Evolutionary conservation across 2,797 vertebrate species (phyloP).

Genomic region (Melanotaenia pygmaea): DNA sequence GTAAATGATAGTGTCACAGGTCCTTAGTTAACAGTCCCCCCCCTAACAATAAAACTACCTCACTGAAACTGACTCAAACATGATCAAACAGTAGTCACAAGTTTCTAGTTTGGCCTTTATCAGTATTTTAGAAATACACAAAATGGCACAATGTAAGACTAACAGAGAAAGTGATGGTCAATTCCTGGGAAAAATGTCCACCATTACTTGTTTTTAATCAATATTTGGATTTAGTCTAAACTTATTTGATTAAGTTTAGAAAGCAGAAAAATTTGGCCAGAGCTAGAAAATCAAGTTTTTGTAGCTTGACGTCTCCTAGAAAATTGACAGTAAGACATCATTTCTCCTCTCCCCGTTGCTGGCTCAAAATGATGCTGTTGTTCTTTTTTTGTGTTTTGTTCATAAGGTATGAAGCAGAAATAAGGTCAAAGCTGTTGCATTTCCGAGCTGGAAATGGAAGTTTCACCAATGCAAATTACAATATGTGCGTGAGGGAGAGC

Average conservation of each 20-base stretch:
- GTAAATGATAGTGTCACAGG: conserved; percentile 39
- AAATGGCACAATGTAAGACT: not conserved
- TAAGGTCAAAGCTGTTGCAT: too few species aligned
- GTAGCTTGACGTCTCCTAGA: not conserved
- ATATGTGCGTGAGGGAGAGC: not conserved
- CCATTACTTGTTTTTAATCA: not conserved
- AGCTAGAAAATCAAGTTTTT: not conserved
- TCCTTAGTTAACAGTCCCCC: conserved; percentile 2
- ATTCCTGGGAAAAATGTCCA: not conserved
- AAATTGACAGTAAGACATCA: not conserved
- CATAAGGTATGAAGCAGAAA: not conserved
- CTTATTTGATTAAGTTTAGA: not conserved
- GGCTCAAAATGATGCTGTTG: not conserved
- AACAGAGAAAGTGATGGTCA: too few species aligned
- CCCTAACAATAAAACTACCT: conserved; percentile 23
- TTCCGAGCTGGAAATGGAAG: not conserved
- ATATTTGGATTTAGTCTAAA: not conserved
- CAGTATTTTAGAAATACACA: not conserved
- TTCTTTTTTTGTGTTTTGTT: not conserved
- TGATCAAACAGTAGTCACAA: conserved; percentile 9
- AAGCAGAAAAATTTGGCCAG: not conserved
- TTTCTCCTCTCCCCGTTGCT: not conserved
- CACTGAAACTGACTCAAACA: conserved; percentile 19
- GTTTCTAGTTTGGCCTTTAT: not conserved
- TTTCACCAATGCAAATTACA: not conserved